Percentiles rank a stretch among this genome's conserved stretches.
phyloP scores from a whole-genome alignment of 2,113 vertebrate genomes.

The Archocentrus centrarchus region DNA sequence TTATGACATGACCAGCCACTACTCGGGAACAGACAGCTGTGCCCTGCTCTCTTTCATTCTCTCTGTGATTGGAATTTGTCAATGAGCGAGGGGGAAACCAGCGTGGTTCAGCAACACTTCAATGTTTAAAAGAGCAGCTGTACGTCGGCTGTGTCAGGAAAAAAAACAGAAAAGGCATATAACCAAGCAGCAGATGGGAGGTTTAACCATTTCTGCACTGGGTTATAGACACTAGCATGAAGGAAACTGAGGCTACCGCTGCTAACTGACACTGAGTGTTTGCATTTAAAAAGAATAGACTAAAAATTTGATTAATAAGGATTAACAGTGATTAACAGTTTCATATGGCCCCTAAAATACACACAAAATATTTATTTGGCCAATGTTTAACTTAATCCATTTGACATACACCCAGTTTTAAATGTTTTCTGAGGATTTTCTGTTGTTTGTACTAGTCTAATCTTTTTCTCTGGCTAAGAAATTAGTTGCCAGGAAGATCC shows the following conservation, averaged over 20 bases:
- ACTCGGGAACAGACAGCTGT: neutral
- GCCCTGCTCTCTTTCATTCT: neutral
- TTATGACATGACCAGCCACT: neutral
- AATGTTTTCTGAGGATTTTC: neutral
- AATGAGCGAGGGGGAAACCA: neutral
- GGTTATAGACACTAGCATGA: neutral
- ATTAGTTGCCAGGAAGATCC: neutral
- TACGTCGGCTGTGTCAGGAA: rapidly evolving
- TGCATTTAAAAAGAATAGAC: too few relatives aligned
- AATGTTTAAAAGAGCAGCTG: neutral
- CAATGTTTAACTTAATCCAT: neutral
- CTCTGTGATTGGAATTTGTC: neutral
- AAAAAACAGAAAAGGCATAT: neutral
- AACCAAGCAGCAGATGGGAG: neutral
- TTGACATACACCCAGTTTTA: neutral
- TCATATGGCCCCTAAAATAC: too few relatives aligned
- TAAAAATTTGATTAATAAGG: too few relatives aligned
- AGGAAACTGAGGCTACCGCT: neutral
- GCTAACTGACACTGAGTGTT: too few relatives aligned
- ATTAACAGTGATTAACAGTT: too few relatives aligned
- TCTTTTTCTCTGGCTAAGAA: too few relatives aligned
- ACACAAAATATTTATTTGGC: neutral
- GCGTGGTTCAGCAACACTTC: rapidly evolving
- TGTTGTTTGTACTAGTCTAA: neutral
- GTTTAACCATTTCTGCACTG: neutral